Base-by-base conservation (phyloP, 2,888 invertebrate species). In the Nomada fabriciana region DNA sequence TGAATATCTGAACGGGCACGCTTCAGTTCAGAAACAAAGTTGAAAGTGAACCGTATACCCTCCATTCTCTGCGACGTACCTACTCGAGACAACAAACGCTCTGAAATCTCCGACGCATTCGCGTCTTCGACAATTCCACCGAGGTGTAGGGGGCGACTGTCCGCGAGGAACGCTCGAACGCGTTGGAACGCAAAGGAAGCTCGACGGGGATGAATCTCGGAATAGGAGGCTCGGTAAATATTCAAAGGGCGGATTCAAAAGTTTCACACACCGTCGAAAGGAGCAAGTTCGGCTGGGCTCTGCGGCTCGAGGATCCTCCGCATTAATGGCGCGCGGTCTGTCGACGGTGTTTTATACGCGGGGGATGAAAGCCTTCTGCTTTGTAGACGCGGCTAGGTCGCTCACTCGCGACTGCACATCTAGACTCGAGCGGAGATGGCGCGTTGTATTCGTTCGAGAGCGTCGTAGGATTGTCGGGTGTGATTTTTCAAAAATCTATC, bases 181-280 rank as follows among this genome's bases (percentile, higher is more conserved):
- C 15, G 47, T 47, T 13, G 36, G 20, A 36, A 20, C 53, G 73
- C 29, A 23, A 36, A 36, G 36, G 36, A 7, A 47, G 36, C 36
- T 11, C 47, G 63, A 63, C 57, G 74, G 42, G 77, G 55, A 83
- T 71, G 83, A 78, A 82, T 83, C 72, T 80, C 55, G 71, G 67
- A 80, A 78, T 11, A 60, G 74, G 64, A 60, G 50, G 71, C 71
- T 78, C 76, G 81, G 79, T 83, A 85, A 83, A 86, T 85, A 85
- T 86, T 86, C 83, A 86, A 86, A 86, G 78, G 67, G 74, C 80
- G 76, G 82, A 87, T 83, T 83, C 76, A 80, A 85, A 85, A 85
- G 86, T 86, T 87, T 67, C 72, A 61, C 65, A 73, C 77, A 52
- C 72, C 36, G 36, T 20, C 60, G 68, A 70, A 50, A 52, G 64